Evolutionary conservation across 2,113 vertebrate species (phyloP), one percentile per base, ranked within the genome.

Genomic region (Empidonax alnorum): DNA sequence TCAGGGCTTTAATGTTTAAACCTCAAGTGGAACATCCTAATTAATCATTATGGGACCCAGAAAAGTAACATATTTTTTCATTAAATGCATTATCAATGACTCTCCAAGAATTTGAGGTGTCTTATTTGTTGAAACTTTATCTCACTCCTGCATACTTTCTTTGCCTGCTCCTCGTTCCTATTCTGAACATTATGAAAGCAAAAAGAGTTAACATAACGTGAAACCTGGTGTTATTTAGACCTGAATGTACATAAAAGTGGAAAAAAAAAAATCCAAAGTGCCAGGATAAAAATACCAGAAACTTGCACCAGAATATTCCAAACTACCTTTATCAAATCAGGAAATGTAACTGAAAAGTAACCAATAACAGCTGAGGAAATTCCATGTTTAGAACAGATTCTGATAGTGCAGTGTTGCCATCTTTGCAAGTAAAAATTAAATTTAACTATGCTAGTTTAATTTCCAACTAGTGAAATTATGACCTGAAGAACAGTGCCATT

Each of bases 301-400:
- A 53, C 6, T 59, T 39, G 6, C 12, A 41, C 3, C 33, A 17
- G 5, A 49, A 7, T 61, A 61, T 72, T 88, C 12, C 27, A 50
- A 31, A 28, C 3, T 20, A 4, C 12, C 11, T 66, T 78, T 75
- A 37, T 13, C 20, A 52, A n/a, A 6, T 25, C 11, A 50, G 5
- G 14, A 77, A 58, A 67, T 20, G 0, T 17, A 62, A 12, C 6
- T 50, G 35, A 44, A 80, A 66, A 71, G 15, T 67, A 90, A 25
- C 0, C 8, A 74, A 24, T 24, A 2, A 15, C 63, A 1, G 4
- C 0, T 42, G 53, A 76, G 28, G 16, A 72, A 82, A 37, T 2
- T 2, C 15, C 14, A 5, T 12, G 6, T 37, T 47, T 66, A 55
- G 27, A 66, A 39, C 5, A 56, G 12, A 80, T 35, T 33, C 53